Conservation (phyloP, 2,888 invertebrate species). For the Dicranocentrus wangi region DNA sequence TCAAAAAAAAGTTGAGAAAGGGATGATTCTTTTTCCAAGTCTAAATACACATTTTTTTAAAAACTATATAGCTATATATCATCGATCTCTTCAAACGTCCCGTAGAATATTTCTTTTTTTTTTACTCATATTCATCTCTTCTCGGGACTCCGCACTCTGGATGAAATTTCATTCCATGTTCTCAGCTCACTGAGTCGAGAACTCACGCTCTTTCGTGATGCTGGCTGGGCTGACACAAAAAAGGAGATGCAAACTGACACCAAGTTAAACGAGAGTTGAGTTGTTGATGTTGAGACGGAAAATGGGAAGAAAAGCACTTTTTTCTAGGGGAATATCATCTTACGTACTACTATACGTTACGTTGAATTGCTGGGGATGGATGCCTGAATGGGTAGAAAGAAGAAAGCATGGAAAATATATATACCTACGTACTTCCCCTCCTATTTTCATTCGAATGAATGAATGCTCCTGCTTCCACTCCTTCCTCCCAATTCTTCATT, state of each 20-base stretch:
- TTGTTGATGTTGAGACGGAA: constrained; percentile 31
- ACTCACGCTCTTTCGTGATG: constrained; percentile 1
- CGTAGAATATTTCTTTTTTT: too few relatives aligned
- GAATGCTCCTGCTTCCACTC: neutral
- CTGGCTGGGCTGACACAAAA: constrained; percentile 44
- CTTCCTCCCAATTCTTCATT: neutral
- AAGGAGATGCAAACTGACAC: constrained; percentile 63
- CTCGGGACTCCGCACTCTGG: constrained; percentile 4
- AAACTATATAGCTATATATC: too few relatives aligned
- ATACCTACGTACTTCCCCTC: constrained; percentile 3
- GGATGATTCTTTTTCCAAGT: too few relatives aligned
- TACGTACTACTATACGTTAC: constrained; percentile 3
- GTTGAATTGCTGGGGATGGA: too few relatives aligned
- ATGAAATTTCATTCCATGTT: constrained; percentile 59
- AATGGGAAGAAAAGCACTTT: constrained; percentile 1
- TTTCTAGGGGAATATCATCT: neutral
- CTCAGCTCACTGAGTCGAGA: constrained; percentile 32
- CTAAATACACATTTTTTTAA: too few relatives aligned
- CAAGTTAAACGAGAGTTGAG: constrained; percentile 50
- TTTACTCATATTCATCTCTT: constrained; percentile 33
- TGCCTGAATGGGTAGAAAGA: constrained; percentile 5
- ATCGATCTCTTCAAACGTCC: too few relatives aligned
- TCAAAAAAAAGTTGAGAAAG: too few relatives aligned
- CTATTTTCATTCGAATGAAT: neutral
- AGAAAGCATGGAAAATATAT: constrained; percentile 1